A percentile compares a stretch with the other conserved stretches of the same genome.
Conservation (phyloP, 2,797 vertebrate genomes). For the Crossoptilon crossoptilon region DNA sequence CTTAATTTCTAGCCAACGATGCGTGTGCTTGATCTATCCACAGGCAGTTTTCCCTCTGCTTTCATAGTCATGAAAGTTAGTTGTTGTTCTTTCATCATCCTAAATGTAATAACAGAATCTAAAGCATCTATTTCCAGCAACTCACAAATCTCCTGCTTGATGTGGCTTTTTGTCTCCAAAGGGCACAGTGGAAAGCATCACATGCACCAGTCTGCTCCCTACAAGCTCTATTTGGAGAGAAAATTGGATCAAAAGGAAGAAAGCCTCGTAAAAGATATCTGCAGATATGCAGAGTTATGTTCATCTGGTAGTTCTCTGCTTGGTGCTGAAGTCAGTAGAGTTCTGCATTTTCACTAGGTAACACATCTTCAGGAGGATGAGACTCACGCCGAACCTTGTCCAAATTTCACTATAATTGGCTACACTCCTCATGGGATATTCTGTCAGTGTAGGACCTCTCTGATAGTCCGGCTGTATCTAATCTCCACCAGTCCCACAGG, state of each 20-base stretch:
- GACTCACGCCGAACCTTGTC: not conserved
- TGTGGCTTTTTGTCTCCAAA: constrained; percentile 69
- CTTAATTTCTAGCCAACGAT: constrained; percentile 42
- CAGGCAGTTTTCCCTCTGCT: constrained; percentile 56
- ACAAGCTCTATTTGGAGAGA: constrained; percentile 23
- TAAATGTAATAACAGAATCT: constrained; percentile 65
- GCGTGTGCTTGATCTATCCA: constrained; percentile 44
- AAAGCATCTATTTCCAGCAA: constrained; percentile 69
- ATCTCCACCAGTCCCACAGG: not conserved
- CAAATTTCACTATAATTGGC: not conserved
- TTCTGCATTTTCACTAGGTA: constrained; percentile 16
- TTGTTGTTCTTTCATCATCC: constrained; percentile 69
- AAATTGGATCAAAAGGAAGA: constrained; percentile 66
- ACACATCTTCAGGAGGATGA: not conserved
- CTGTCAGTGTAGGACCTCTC: not conserved
- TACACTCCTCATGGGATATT: not conserved
- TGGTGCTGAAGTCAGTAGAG: not conserved
- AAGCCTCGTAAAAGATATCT: constrained; percentile 40
- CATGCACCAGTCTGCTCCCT: constrained; percentile 30
- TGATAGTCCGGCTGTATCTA: not conserved
- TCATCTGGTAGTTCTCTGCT: constrained; percentile 40
- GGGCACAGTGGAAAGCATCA: constrained; percentile 18
- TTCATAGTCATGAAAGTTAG: constrained; percentile 58
- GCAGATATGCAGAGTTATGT: constrained; percentile 23
- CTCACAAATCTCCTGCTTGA: constrained; percentile 67